Percentiles rank a stretch among this genome's conserved stretches.
Conservation (phyloP, 2,888 invertebrate genomes). For the Sesamia inferens region DNA sequence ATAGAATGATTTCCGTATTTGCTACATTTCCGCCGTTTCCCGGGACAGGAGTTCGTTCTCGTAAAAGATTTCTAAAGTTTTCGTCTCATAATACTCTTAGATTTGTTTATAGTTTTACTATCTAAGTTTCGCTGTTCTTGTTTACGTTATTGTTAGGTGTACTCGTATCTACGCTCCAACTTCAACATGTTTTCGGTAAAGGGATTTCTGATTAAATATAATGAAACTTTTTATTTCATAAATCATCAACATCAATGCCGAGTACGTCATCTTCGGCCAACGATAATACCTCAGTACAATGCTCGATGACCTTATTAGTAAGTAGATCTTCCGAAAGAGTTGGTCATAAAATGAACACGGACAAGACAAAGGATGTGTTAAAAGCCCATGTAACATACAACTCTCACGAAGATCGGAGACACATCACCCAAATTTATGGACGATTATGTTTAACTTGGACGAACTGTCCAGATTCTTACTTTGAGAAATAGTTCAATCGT, state of each 20-base stretch:
- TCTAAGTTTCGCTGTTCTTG: constrained; percentile 18
- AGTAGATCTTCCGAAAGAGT: no score
- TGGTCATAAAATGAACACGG: background rate
- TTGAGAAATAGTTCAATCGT: background rate
- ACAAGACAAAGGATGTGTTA: background rate
- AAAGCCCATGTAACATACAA: background rate
- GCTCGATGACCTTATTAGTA: no score
- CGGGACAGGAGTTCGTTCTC: constrained; percentile 42
- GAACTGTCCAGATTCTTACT: background rate
- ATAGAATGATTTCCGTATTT: constrained; percentile 66
- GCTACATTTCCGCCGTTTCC: constrained; percentile 58
- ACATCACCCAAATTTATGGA: background rate
- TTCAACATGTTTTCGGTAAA: background rate
- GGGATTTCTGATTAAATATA: background rate
- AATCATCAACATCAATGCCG: background rate
- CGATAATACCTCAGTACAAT: background rate
- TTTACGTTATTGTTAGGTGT: constrained; percentile 10
- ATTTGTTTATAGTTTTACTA: constrained; percentile 48
- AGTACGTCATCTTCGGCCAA: background rate
- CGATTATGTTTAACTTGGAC: background rate
- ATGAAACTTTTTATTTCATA: background rate
- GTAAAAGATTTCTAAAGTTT: constrained; percentile 47
- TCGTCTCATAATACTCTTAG: constrained; percentile 21
- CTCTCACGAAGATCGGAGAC: background rate
- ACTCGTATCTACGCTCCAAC: background rate